Evolutionary conservation across 2,797 vertebrate species (phyloP), one percentile per base, ranked within the genome.

Genomic region (Lateolabrax maculatus): DNA sequence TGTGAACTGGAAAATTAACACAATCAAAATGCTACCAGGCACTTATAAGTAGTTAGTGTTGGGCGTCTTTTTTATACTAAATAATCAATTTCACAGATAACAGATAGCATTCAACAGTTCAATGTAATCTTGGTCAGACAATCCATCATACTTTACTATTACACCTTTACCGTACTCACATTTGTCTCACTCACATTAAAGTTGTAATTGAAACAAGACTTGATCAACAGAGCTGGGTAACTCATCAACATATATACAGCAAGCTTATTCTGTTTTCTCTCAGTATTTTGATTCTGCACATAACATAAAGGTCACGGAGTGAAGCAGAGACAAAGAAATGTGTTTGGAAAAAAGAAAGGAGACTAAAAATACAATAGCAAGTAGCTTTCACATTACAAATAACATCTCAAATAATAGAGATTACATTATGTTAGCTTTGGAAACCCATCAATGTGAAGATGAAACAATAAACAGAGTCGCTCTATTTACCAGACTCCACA

Each of bases 221-320:
- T 46, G 3, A 75, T n/a, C 37, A 34, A 9, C 44, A 36, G 27
- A 43, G 46, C 23, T 9, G 16, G 23, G 10, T 31, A 57, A 31
- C 27, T 64, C 27, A 27, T 68, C 16, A 60, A 37, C 10, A 60
- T 2, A 39, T 27, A 66, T 16, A 36, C 8, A 63, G 31, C 6
- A 15, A 68, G 31, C 19, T 58, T 46, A 68, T 43, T 66, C 48
- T 46, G n/a, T n/a, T 29, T 65, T 78, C 48, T n/a, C 6, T 64
- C 41, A 44, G 41, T 44, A 49, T 66, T 71, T 51, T 31, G 19
- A 68, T 75, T 23, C 34, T 61, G 52, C 10, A 46, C 19, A 67
- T 2, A 13, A 7, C 43, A 65, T 55, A 36, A 81, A 77, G 41
- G 58, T 73, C 37, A 68, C 19, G 9, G 62, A 73, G 21, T 18